Evolutionary conservation across 2,888 invertebrate genomes (phyloP), one percentile per base, ranked within the genome.

Genomic region (Phyllotreta cruciferae): DNA sequence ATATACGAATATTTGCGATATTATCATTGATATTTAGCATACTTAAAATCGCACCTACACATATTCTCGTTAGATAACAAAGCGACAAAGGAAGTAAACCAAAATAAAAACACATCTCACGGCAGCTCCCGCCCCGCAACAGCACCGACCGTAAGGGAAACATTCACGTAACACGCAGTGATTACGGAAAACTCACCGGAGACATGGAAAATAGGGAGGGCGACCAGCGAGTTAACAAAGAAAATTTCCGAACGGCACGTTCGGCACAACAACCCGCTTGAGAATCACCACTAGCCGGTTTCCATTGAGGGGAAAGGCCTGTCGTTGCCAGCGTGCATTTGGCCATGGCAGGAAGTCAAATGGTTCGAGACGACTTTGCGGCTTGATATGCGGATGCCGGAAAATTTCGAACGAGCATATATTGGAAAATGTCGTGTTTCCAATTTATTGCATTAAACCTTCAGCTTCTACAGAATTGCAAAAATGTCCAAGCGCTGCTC

Each of bases 271-370:
- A 57, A 62, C 53, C 47, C 63, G 63, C 57, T 53, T 52, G 63
- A 58, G 63, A 41, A 36, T 58, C 45, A 37, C 56, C 63, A 56
- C 57, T 63, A 54, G 53, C 53, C 57, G 62, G 57, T 62, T 62
- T 53, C 63, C 49, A 58, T 54, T 54, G 63, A 58, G 57, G 50
- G 57, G 52, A 60, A 54, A 53, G 39, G 54, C 54, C 61, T 64
- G 64, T 61, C 64, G 54, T 61, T 54, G 11, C 53, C 64, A 64
- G 61, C 38, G 42, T 57, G 57, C 56, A 56, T 44, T 61, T 64
- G 64, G 44, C 54, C 52, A 41, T 64, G 64, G 57, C 64, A 64
- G 64, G 47, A 54, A 64, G 57, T 64, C 64, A 54, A 64, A 64
- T 61, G 53, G 57, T 50, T 64, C 52, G 53, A 53, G 54, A 53